Evolutionary conservation across 2,113 vertebrate genomes (phyloP).

Genomic region (Plotosus lineatus): DNA sequence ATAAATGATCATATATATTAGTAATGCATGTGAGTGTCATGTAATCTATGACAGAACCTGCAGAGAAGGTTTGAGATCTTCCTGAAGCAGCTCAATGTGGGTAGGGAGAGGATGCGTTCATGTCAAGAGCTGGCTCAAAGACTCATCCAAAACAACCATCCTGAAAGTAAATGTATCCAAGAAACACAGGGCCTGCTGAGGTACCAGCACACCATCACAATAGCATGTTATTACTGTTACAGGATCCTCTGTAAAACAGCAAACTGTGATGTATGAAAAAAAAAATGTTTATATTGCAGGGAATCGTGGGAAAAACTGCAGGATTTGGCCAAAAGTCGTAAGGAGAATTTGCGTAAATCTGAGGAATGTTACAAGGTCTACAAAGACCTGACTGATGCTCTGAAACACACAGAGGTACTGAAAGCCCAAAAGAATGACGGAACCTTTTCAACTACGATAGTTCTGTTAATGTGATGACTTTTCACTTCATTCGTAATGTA

Average conservation of each 20-base stretch:
- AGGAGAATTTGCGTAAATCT: conserved; percentile 69
- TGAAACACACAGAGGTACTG: conserved; percentile 79
- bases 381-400: conserved; percentile 78
- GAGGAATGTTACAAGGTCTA: conserved; percentile 73
- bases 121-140: conserved; percentile 70
- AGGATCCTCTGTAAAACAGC: not conserved
- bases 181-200: conserved; percentile 73
- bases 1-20: not conserved
- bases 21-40: not conserved
- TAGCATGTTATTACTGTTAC: not conserved
- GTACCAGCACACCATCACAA: conserved; percentile 58
- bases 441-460: not conserved
- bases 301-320: conserved; percentile 80
- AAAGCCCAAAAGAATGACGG: not conserved
- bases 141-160: conserved; percentile 70
- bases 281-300: conserved; percentile 61
- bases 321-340: conserved; percentile 65
- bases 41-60: conserved; percentile 69
- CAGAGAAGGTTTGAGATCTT: conserved; percentile 76
- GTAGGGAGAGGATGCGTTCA: conserved; percentile 67
- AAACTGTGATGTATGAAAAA: not conserved
- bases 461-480: not conserved
- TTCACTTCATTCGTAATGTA: conserved; percentile 20
- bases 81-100: conserved; percentile 76
- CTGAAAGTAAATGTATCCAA: conserved; percentile 63